These are phyloP conservation scores for Trachymyrmex cornetzi DNA, from an alignment of 1,140 invertebrate species.

Conservation along the genomic window DNA sequence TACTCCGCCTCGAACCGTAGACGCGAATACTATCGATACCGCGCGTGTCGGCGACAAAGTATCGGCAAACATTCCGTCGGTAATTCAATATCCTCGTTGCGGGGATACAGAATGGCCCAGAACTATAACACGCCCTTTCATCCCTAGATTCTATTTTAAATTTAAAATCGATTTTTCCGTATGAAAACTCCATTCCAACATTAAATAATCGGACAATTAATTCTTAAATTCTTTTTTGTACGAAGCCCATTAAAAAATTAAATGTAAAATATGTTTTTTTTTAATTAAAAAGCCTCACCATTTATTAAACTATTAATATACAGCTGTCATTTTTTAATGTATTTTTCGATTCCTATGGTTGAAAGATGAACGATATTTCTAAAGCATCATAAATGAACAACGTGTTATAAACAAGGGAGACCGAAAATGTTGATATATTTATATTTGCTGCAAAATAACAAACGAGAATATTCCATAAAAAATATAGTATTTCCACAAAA, in stretches of 20 bases:
- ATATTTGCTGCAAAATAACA: no score
- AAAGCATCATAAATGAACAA: background rate
- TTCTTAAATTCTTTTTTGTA: background rate
- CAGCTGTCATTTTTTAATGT: background rate
- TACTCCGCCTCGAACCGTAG: conserved; percentile 37
- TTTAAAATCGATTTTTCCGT: conserved; percentile 23
- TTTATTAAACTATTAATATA: no score
- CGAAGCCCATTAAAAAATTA: background rate
- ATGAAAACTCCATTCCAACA: background rate
- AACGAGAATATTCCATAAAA: no score
- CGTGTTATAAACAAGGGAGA: background rate
- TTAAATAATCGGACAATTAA: background rate
- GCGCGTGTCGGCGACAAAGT: conserved; percentile 49
- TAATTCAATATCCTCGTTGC: conserved; percentile 61
- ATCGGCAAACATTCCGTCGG: conserved; percentile 65
- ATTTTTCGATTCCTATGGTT: background rate
- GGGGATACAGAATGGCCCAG: conserved; percentile 48
- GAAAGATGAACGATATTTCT: background rate
- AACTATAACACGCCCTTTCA: conserved; percentile 49
- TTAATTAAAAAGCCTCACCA: background rate
- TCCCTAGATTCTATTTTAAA: conserved; percentile 29
- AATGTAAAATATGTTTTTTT: background rate
- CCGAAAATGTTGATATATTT: no score
- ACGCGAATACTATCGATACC: conserved; percentile 49
- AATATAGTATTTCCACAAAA: no score